Conservation (phyloP, 35 echinoderm and acorn worm species). For the Heliocidaris tuberculata region DNA sequence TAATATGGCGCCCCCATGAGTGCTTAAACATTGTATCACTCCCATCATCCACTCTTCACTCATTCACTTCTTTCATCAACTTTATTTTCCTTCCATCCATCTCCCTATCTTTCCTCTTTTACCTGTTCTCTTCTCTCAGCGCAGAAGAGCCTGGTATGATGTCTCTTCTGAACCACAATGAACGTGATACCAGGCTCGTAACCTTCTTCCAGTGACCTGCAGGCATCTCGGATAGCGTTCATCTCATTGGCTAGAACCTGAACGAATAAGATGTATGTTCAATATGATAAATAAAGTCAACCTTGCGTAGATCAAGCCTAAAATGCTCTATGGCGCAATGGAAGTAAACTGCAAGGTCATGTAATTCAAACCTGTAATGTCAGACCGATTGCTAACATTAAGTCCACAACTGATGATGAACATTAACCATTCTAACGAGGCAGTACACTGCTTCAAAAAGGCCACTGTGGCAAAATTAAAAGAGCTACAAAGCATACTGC, state of each 20-base stretch:
- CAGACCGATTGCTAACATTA: too few species aligned
- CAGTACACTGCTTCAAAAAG: too few species aligned
- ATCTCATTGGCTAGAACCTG: conserved; percentile 96
- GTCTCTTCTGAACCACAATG: conserved; percentile 96
- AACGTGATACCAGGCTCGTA: conserved; percentile 99
- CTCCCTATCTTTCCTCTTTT: neutral
- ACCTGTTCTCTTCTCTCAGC: conserved; percentile 95
- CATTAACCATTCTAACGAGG: too few species aligned
- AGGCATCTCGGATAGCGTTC: conserved; percentile 89
- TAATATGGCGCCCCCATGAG: too few species aligned
- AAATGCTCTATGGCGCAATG: too few species aligned
- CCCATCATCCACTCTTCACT: neutral
- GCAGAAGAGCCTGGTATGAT: conserved; percentile 99
- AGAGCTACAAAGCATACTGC: too few species aligned
- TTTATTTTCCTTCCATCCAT: neutral
- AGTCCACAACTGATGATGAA: too few species aligned
- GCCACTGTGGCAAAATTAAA: too few species aligned
- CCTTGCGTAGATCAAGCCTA: too few species aligned
- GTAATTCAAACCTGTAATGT: too few species aligned
- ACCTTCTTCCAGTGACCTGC: conserved; percentile 82
- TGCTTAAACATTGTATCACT: neutral
- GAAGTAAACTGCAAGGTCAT: too few species aligned
- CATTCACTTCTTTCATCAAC: neutral
- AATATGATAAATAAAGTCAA: neutral
- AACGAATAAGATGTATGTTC: neutral